Evolutionary conservation across 2,888 invertebrate genomes (phyloP).

Genomic region (Aphidius colemani): DNA sequence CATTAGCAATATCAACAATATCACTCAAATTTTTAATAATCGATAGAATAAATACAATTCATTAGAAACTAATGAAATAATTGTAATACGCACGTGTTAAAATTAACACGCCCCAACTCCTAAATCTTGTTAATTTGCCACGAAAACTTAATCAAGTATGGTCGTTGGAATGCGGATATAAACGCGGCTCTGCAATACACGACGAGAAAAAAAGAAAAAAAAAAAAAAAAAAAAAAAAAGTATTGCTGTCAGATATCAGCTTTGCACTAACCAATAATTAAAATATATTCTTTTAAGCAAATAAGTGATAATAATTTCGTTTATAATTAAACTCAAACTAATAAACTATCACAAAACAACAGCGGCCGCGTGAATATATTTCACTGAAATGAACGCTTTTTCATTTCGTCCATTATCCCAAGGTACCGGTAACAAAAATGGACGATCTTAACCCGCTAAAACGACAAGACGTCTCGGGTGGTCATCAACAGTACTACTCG

Average conservation of each 20-base stretch:
- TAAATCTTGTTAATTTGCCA: conserved; percentile 7
- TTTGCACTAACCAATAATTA: conserved; percentile 4
- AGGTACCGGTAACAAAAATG: conserved; percentile 21
- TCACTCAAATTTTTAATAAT: no score
- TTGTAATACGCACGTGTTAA: conserved; percentile 21
- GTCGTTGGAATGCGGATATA: conserved; percentile 1
- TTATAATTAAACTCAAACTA: background rate
- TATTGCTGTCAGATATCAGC: background rate
- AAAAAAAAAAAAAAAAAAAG: background rate
- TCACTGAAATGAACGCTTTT: conserved; percentile 18
- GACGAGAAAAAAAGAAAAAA: background rate
- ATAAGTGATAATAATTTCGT: conserved; percentile 3
- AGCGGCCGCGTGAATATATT: conserved; percentile 1
- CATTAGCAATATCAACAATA: no score
- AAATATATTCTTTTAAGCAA: background rate
- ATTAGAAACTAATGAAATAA: background rate
- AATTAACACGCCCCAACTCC: conserved; percentile 6
- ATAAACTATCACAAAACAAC: conserved; percentile 9
- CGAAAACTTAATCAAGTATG: background rate
- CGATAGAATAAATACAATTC: background rate
- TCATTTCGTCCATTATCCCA: background rate
- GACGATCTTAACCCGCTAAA: background rate
- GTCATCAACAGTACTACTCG: no score
- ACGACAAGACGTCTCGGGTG: no score
- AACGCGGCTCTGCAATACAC: background rate